These are phyloP conservation scores for Cantharis lateralis DNA, from an alignment of 2,888 invertebrate species.

Conservation along the genomic window DNA sequence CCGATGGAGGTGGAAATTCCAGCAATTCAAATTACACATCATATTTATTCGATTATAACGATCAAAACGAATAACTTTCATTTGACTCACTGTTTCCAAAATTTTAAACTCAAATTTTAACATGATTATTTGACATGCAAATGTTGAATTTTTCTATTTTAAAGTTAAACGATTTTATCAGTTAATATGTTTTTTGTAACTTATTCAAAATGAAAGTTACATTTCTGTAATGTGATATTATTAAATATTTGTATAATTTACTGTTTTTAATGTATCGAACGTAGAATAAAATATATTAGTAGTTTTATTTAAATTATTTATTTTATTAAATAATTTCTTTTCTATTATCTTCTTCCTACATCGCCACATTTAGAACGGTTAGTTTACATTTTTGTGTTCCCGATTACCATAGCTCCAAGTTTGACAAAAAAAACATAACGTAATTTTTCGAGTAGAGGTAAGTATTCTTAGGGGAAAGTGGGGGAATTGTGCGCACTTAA, in stretches of 20 bases:
- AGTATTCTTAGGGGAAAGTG: no score
- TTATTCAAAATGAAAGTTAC: background rate
- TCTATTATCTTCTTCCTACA: no score
- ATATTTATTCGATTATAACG: constrained; percentile 50
- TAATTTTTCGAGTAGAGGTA: no score
- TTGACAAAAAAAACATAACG: no score
- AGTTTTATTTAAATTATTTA: background rate
- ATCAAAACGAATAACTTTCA: constrained; percentile 35
- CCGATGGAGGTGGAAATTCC: constrained; percentile 45
- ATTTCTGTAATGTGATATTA: background rate
- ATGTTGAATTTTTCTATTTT: background rate
- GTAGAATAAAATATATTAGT: background rate
- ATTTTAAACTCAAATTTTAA: background rate
- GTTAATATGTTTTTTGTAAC: background rate
- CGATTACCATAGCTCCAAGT: no score
- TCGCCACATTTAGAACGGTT: no score
- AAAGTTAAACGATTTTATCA: background rate
- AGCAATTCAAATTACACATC: constrained; percentile 43
- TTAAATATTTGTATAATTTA: background rate
- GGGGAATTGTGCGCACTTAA: no score
- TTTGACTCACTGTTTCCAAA: background rate
- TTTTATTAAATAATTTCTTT: background rate
- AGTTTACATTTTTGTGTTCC: no score
- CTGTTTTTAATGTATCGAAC: background rate
- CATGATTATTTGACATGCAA: background rate